Percentiles rank a stretch among this genome's conserved stretches.
phyloP scores from a whole-genome alignment of 2,113 vertebrate genomes.

The Arizona elegans region DNA sequence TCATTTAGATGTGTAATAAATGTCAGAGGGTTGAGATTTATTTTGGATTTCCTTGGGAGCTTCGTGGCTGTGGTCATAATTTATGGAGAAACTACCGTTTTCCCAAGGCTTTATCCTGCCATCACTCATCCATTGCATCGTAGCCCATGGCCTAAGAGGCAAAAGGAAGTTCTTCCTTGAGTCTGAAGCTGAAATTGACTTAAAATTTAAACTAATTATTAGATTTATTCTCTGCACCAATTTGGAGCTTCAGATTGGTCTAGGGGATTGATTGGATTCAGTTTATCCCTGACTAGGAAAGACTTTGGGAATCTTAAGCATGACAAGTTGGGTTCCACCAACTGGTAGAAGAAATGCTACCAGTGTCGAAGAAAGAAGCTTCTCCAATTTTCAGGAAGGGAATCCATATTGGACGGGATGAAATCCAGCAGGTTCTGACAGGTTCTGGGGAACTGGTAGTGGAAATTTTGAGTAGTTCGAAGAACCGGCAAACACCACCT shows the following conservation, averaged over 20 bases:
- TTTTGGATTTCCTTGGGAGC: constrained; percentile 14
- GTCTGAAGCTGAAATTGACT: not conserved
- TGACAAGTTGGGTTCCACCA: not conserved
- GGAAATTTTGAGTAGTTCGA: no score
- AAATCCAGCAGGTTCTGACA: no score
- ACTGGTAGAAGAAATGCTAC: not conserved
- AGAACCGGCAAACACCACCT: no score
- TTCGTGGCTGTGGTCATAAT: constrained; percentile 9
- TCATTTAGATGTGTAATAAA: constrained; percentile 15
- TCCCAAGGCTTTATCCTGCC: not conserved
- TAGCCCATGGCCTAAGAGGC: not conserved
- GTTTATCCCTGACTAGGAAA: not conserved
- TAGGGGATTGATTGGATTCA: not conserved
- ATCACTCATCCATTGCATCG: constrained; percentile 1
- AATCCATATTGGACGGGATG: not conserved
- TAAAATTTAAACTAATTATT: not conserved
- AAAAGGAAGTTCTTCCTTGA: not conserved
- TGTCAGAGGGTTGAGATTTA: constrained; percentile 13
- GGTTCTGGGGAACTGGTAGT: no score
- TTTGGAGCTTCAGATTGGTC: not conserved
- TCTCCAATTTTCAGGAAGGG: not conserved
- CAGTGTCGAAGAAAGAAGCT: not conserved
- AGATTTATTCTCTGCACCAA: not conserved
- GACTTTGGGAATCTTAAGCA: not conserved
- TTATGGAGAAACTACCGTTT: constrained; percentile 8